Conservation (phyloP, 2,797 vertebrate species). For the Gobio occitaniae region DNA sequence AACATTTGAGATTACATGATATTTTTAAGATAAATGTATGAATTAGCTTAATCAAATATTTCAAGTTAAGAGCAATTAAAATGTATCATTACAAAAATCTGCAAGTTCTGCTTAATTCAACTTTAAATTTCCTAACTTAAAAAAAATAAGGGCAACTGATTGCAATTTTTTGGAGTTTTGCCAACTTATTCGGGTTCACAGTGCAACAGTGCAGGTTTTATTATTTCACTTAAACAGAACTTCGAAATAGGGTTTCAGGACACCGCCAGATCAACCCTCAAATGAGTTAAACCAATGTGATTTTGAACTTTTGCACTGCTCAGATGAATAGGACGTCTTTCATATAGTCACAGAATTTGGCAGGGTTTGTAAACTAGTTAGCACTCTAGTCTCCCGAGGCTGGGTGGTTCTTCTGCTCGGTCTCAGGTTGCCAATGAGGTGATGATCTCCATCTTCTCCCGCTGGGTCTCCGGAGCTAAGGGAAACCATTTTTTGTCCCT, state of each 20-base stretch:
- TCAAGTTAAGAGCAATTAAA: no score
- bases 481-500: constrained; percentile 61
- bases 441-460: constrained; percentile 9
- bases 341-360: constrained; percentile 15
- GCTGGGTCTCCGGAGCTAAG: constrained; percentile 21
- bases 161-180: no score
- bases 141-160: no score
- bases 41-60: no score
- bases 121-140: no score
- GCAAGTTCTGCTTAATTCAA: no score
- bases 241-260: not conserved
- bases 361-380: constrained; percentile 12
- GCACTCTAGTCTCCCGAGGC: constrained; percentile 66
- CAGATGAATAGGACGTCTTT: constrained; percentile 31
- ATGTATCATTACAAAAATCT: no score
- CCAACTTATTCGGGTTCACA: no score
- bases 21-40: no score
- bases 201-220: not conserved
- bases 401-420: constrained; percentile 66
- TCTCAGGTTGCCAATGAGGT: constrained; percentile 52
- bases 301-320: constrained; percentile 31
- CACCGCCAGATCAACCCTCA: not conserved
- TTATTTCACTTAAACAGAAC: not conserved
- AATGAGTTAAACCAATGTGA: not conserved
- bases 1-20: no score